phyloP scores from a whole-genome alignment of 1,140 invertebrate genomes.

The Palaemon carinicauda region DNA sequence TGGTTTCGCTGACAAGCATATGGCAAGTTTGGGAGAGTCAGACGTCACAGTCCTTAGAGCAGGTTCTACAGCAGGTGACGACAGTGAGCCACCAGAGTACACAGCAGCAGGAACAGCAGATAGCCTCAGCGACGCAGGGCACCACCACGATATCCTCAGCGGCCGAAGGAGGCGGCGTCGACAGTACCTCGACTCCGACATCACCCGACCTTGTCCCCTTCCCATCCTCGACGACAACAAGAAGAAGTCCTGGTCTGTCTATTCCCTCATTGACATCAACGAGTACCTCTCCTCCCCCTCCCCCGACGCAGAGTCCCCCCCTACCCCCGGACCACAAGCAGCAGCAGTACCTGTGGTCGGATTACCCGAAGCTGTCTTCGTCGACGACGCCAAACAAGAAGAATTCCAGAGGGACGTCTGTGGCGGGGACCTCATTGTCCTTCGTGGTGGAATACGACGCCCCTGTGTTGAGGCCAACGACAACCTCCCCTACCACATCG shows the following conservation, averaged over 20 bases:
- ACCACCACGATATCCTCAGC: background rate
- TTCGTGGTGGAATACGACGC: slow-evolving; percentile 42
- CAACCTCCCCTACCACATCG: background rate
- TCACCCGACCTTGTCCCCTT: too few relatives aligned
- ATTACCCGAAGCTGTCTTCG: background rate
- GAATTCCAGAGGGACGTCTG: background rate
- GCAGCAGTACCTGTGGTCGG: background rate
- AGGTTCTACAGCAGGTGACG: slow-evolving; percentile 15
- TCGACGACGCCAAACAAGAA: background rate
- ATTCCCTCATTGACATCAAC: background rate
- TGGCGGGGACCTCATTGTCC: background rate
- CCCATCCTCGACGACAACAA: background rate
- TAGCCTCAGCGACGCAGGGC: slow-evolving; percentile 4
- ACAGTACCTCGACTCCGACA: background rate
- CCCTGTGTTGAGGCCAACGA: slow-evolving; percentile 14
- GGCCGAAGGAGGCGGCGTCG: background rate
- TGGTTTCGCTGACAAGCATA: slow-evolving; percentile 39
- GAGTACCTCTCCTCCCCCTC: background rate
- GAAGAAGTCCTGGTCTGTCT: background rate
- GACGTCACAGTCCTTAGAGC: slow-evolving; percentile 29
- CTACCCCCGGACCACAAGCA: background rate
- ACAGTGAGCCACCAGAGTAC: background rate
- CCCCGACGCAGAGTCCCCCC: slow-evolving; percentile 25
- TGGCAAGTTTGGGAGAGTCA: slow-evolving; percentile 48
- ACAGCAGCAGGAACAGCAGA: background rate